These are phyloP conservation scores for Hemithea aestivaria DNA, from an alignment of 2,888 invertebrate species.

Conservation along the genomic window DNA sequence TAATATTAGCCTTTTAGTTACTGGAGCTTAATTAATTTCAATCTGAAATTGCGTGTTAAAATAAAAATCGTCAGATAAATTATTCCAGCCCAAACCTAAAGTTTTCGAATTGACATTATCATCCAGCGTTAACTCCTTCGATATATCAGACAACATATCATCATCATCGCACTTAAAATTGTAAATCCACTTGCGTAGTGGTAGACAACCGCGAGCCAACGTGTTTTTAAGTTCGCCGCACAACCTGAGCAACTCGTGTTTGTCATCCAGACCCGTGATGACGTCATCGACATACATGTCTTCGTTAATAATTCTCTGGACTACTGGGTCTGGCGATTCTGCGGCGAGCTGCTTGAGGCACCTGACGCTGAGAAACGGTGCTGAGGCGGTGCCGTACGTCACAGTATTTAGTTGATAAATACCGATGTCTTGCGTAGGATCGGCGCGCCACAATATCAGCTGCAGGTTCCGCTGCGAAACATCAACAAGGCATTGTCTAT, in stretches of 20 bases:
- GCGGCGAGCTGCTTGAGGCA: conserved; percentile 4
- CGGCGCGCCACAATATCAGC: conserved; percentile 3
- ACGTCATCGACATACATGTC: conserved; percentile 12
- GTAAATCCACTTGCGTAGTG: conserved; percentile 4
- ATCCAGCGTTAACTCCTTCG: too few species aligned
- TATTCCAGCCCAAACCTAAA: conserved; percentile 18
- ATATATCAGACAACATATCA: background rate
- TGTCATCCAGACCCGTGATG: background rate
- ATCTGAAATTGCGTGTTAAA: conserved; percentile 3
- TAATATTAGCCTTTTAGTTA: too few species aligned
- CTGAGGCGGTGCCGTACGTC: conserved; percentile 1
- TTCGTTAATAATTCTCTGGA: conserved; percentile 1
- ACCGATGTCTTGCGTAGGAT: background rate
- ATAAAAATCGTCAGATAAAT: conserved; percentile 10
- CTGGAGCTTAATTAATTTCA: too few species aligned
- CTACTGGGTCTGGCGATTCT: conserved; percentile 1
- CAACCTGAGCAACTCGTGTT: background rate
- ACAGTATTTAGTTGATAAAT: background rate
- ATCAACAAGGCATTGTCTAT: conserved; percentile 6
- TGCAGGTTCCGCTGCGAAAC: conserved; percentile 2
- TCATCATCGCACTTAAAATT: conserved; percentile 1
- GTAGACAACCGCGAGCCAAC: background rate
- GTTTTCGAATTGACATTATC: conserved; percentile 2
- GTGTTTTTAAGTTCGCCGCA: too few species aligned
- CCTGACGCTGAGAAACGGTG: conserved; percentile 2